These are phyloP conservation scores for Leucozona laternaria DNA, from an alignment of 2,888 invertebrate genomes.

Conservation along the genomic window DNA sequence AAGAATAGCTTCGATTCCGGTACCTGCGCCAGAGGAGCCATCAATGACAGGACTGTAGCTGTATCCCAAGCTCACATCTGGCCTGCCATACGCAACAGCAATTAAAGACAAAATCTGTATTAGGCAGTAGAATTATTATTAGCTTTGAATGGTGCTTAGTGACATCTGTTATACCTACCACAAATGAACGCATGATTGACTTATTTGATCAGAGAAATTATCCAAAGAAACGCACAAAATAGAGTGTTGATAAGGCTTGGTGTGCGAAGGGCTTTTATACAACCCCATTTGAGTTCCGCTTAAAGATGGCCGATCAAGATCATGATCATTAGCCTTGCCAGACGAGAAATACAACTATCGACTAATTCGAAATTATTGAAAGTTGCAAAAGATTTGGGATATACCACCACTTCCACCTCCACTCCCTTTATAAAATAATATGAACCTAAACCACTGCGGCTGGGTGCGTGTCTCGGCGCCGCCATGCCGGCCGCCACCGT, in stretches of 20 bases:
- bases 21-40: not conserved
- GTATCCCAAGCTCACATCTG: conserved; percentile 61
- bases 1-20: conserved; percentile 26
- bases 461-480: not conserved
- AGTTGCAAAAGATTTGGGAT: conserved; percentile 64
- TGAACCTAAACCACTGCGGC: not conserved
- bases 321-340: conserved; percentile 39
- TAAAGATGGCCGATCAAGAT: conserved; percentile 50
- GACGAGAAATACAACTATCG: conserved; percentile 52
- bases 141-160: not conserved
- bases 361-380: conserved; percentile 28
- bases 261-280: conserved; percentile 63
- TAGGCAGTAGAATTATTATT: not conserved
- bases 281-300: conserved; percentile 36
- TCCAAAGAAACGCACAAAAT: conserved; percentile 58
- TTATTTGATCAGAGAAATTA: conserved; percentile 40
- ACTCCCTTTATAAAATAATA: not conserved
- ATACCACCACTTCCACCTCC: conserved; percentile 13
- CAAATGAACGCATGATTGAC: conserved; percentile 59
- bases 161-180: conserved; percentile 51
- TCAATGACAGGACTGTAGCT: conserved; percentile 33
- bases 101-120: conserved; percentile 59
- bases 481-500: not conserved
- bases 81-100: conserved; percentile 44
- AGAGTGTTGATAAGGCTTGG: conserved; percentile 62